Percentiles rank a stretch among this genome's conserved stretches.
Evolutionary conservation across 2,888 invertebrate species (phyloP).

Genomic region (Amiota mariae): DNA sequence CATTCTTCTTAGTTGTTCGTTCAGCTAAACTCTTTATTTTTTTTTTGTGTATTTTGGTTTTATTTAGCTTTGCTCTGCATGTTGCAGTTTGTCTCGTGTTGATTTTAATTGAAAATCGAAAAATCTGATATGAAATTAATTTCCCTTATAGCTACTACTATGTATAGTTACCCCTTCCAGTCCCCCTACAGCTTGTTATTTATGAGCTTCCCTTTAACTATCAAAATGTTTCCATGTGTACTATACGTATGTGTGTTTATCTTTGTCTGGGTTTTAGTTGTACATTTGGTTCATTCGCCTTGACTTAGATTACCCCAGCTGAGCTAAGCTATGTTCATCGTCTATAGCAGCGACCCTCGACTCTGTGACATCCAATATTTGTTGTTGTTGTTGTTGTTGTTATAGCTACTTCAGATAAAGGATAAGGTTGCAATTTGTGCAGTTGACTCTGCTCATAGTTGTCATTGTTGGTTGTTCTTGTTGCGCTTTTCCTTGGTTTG

Average conservation of each 20-base stretch:
- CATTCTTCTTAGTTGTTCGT: too few species aligned
- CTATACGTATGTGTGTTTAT: slow-evolving; percentile 30
- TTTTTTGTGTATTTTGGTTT: background rate
- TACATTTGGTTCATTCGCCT: slow-evolving; percentile 15
- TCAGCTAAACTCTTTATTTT: background rate
- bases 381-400: background rate
- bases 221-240: slow-evolving; percentile 39
- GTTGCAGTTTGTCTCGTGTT: slow-evolving; percentile 49
- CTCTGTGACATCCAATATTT: too few species aligned
- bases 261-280: slow-evolving; percentile 29
- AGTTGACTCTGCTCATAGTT: slow-evolving; percentile 46
- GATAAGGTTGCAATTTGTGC: slow-evolving; percentile 67
- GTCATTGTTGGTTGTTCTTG: background rate
- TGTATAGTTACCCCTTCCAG: background rate
- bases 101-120: slow-evolving; percentile 70
- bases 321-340: slow-evolving; percentile 9
- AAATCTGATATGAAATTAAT: slow-evolving; percentile 69
- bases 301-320: background rate
- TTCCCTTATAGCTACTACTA: slow-evolving; percentile 51
- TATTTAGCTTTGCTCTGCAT: slow-evolving; percentile 27
- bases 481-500: slow-evolving; percentile 43
- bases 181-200: slow-evolving; percentile 12
- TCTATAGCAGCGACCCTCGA: background rate
- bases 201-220: slow-evolving; percentile 4
- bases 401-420: slow-evolving; percentile 40